phyloP scores from a whole-genome alignment of 2,113 vertebrate species.

The Hoplias malabaricus region DNA sequence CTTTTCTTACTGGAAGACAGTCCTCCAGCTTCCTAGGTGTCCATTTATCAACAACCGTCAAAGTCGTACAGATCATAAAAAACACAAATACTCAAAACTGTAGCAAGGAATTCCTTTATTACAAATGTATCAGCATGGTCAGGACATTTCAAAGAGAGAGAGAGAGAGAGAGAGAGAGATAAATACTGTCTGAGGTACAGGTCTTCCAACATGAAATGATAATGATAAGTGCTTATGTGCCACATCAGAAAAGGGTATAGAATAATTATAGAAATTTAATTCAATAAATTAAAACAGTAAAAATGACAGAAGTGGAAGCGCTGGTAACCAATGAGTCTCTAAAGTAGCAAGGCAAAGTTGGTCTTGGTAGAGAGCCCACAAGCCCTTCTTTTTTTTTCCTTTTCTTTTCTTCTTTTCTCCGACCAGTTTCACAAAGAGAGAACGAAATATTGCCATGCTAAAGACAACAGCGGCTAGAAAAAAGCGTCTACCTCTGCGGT shows the following conservation, averaged over 20 bases:
- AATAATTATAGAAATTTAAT: constrained; percentile 5
- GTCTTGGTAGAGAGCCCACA: constrained; percentile 7
- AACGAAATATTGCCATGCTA: constrained; percentile 27
- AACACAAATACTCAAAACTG: background rate
- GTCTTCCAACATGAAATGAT: constrained; percentile 36
- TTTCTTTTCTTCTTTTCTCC: too few species aligned
- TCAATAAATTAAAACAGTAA: constrained; percentile 21
- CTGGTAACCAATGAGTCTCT: background rate
- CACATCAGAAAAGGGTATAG: constrained; percentile 30
- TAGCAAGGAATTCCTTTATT: constrained; percentile 68
- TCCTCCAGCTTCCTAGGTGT: too few species aligned
- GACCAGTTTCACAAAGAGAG: constrained; percentile 18
- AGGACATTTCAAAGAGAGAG: constrained; percentile 59
- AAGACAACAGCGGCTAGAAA: background rate
- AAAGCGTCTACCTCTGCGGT: background rate
- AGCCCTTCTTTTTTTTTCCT: too few species aligned
- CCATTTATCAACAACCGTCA: too few species aligned
- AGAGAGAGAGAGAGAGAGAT: constrained; percentile 36
- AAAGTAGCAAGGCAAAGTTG: background rate
- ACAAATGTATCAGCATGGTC: constrained; percentile 71
- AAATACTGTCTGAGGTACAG: constrained; percentile 46
- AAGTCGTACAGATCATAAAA: background rate
- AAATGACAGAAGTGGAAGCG: constrained; percentile 10
- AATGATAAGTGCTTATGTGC: constrained; percentile 42
- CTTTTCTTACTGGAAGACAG: too few species aligned